Percentiles rank a stretch among this genome's conserved stretches.
Evolutionary conservation across 2,797 vertebrate genomes (phyloP).

Genomic region (Pseudochirops cupreus): DNA sequence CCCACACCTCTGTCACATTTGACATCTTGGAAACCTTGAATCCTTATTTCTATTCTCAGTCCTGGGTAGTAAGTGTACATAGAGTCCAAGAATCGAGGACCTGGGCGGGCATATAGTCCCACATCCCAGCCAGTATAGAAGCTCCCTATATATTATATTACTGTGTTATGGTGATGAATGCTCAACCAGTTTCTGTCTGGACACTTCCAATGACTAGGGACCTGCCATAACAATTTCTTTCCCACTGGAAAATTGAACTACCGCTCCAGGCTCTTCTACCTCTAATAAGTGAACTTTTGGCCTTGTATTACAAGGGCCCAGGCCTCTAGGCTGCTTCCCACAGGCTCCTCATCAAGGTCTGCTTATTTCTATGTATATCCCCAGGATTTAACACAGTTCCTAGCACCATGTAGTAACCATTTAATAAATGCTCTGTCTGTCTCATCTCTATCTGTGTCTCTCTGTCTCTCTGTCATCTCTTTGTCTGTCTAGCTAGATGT

Average conservation of each 20-base stretch:
- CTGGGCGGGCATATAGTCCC: neutral
- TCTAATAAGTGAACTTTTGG: neutral
- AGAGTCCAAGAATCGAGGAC: neutral
- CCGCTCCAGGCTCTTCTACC: neutral
- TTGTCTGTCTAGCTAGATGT: neutral
- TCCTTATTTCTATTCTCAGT: neutral
- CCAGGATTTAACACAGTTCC: neutral
- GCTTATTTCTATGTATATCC: neutral
- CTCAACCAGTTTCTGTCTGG: neutral
- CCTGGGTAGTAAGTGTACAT: neutral
- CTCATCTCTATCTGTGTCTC: neutral
- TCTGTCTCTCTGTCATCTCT: neutral
- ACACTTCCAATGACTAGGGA: neutral
- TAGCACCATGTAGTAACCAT: neutral
- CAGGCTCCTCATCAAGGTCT: neutral
- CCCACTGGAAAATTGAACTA: neutral
- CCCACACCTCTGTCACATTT: neutral
- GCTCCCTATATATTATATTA: neutral
- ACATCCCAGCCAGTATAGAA: neutral
- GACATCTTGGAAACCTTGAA: neutral
- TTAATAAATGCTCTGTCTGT: neutral
- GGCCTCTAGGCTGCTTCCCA: neutral
- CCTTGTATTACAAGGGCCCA: neutral
- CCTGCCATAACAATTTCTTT: neutral
- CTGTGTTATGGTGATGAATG: neutral